phyloP scores from a whole-genome alignment of 2,888 invertebrate genomes.

The Ernsta delagoae region DNA sequence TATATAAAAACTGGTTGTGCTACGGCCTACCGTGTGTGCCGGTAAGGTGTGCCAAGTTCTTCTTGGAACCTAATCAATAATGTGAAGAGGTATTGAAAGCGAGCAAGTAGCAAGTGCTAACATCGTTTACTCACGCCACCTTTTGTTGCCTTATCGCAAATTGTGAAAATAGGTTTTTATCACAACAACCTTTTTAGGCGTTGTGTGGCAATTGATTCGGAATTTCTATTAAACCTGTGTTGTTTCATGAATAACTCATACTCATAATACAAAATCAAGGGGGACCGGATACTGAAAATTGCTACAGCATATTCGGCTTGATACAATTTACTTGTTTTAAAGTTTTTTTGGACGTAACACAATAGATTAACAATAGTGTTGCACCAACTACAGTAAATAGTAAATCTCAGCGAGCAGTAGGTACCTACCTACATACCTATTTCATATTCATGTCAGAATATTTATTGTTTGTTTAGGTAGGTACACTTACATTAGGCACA shows the following conservation, averaged over 20 bases:
- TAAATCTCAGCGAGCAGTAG: slow-evolving; percentile 2
- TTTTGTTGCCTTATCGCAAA: slow-evolving; percentile 46
- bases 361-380: too few relatives aligned
- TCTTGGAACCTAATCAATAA: slow-evolving; percentile 72
- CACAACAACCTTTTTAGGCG: slow-evolving; percentile 26
- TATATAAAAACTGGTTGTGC: not conserved
- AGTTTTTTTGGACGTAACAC: too few relatives aligned
- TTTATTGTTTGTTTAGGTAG: not conserved
- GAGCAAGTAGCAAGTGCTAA: slow-evolving; percentile 57
- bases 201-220: slow-evolving; percentile 21
- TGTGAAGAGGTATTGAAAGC: slow-evolving; percentile 67
- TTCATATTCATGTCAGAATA: not conserved
- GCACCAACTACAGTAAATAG: too few relatives aligned
- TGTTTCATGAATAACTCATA: slow-evolving; percentile 26
- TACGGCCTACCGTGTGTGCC: slow-evolving; percentile 39
- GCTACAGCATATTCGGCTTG: too few relatives aligned
- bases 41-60: slow-evolving; percentile 64
- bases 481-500: too few relatives aligned
- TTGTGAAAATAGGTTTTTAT: slow-evolving; percentile 40
- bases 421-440: too few relatives aligned
- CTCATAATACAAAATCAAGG: slow-evolving; percentile 5
- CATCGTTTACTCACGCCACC: slow-evolving; percentile 60
- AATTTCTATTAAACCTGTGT: slow-evolving; percentile 14
- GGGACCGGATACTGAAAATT: not conserved
- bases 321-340: too few relatives aligned